A percentile compares a stretch with the other conserved stretches of the same genome.
Conservation (phyloP, 1,140 invertebrate genomes). For the Neodiprion fabricii region DNA sequence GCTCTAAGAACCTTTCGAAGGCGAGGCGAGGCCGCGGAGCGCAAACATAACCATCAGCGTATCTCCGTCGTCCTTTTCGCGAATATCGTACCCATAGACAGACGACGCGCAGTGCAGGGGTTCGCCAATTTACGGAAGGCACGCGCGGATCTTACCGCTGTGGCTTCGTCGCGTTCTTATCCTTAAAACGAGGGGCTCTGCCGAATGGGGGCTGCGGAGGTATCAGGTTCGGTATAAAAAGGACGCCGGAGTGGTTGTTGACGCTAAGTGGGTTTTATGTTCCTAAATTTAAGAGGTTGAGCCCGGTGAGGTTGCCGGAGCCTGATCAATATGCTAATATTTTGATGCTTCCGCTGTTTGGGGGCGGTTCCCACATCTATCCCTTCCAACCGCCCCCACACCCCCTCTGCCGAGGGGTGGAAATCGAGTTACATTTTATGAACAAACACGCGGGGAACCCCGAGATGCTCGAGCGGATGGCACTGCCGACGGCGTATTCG, state of each 20-base stretch:
- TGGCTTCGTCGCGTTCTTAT: background rate
- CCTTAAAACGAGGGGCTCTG: background rate
- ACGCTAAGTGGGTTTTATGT: constrained; percentile 7
- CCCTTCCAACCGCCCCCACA: background rate
- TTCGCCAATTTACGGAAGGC: background rate
- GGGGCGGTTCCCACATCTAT: background rate
- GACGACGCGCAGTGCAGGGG: too few species aligned
- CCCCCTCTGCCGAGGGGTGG: background rate
- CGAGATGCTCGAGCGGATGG: background rate
- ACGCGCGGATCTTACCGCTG: background rate
- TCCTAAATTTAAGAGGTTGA: constrained; percentile 5
- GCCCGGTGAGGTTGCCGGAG: background rate
- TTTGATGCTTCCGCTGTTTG: constrained; percentile 7
- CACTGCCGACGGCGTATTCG: background rate
- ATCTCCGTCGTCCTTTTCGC: too few species aligned
- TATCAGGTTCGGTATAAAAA: constrained; percentile 7
- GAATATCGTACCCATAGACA: too few species aligned
- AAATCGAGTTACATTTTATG: constrained; percentile 7
- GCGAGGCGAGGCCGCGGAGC: too few species aligned
- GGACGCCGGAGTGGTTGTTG: constrained; percentile 6
- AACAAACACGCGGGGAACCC: background rate
- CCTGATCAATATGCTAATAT: constrained; percentile 3
- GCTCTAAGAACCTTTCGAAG: too few species aligned
- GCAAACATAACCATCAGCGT: too few species aligned
- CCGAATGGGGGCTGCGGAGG: background rate